These are phyloP conservation scores for Gallinago media DNA, from an alignment of 2,113 vertebrate species.

Conservation along the genomic window DNA sequence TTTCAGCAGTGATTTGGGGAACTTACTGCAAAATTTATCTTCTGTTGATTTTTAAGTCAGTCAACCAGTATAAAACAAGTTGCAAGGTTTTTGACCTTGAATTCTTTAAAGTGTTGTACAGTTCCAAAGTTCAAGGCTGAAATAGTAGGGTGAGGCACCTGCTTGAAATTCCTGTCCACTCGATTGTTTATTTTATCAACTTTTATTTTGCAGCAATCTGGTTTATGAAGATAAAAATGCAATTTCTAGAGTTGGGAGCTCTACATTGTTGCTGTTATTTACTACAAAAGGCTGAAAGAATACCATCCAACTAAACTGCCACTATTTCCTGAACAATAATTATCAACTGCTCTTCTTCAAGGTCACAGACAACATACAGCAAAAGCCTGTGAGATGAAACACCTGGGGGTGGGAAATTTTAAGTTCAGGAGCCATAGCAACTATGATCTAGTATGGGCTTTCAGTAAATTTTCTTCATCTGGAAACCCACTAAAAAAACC, in stretches of 20 bases:
- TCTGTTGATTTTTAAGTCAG: background rate
- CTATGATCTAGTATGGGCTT: background rate
- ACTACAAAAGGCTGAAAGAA: background rate
- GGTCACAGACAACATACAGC: background rate
- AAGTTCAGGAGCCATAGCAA: background rate
- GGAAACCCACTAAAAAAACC: background rate
- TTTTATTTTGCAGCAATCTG: no score
- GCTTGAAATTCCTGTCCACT: background rate
- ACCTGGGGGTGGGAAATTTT: accelerated
- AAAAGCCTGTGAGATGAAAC: background rate
- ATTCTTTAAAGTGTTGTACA: background rate
- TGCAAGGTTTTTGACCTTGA: background rate
- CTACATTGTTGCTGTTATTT: background rate
- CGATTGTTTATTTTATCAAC: background rate
- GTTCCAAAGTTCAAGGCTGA: background rate
- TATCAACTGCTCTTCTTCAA: slow-evolving; percentile 8
- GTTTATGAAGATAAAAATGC: background rate
- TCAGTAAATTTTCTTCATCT: background rate
- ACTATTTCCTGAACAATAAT: background rate
- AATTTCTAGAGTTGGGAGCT: background rate
- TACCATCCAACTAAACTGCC: background rate
- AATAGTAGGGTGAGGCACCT: background rate
- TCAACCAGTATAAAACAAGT: background rate
- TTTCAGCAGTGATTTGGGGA: accelerated
- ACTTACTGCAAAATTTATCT: background rate